phyloP scores from a whole-genome alignment of 1,140 invertebrate species.

The Gonatopus flavifemur region DNA sequence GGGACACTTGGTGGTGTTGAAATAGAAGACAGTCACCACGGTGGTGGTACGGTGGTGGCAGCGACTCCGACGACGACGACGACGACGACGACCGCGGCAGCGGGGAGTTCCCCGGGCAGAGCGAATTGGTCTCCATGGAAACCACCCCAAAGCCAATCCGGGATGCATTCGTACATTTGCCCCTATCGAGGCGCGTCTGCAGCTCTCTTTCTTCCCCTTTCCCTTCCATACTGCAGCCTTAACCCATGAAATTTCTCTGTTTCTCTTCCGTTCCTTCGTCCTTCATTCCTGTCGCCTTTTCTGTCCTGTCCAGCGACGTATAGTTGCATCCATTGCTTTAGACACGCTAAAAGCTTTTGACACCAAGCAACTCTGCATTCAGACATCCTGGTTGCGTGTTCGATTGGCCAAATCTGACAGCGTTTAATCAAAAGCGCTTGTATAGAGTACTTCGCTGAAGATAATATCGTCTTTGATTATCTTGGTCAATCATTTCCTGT shows the following conservation, averaged over 20 bases:
- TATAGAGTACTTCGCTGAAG: no score
- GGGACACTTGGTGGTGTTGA: background rate
- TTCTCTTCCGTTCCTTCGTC: conserved; percentile 1
- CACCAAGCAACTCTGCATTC: no score
- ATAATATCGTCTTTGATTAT: no score
- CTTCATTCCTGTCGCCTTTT: background rate
- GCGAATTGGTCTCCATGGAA: conserved; percentile 38
- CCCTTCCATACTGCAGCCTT: conserved; percentile 7
- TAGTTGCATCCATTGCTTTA: no score
- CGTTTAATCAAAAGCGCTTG: no score
- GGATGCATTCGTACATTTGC: conserved; percentile 40
- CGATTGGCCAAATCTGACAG: no score
- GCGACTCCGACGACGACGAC: background rate
- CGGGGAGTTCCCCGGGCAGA: conserved; percentile 32
- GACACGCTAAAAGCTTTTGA: no score
- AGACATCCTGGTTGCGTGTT: no score
- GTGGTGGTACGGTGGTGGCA: conserved; percentile 6
- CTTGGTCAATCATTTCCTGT: no score
- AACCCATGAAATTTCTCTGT: background rate
- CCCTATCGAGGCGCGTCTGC: conserved; percentile 34
- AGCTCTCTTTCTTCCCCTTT: conserved; percentile 9
- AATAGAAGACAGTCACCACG: background rate
- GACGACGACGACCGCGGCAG: conserved; percentile 7
- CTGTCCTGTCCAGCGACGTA: no score
- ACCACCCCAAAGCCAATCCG: conserved; percentile 39